These are phyloP conservation scores for Pocillopora damicornis DNA, from an alignment of 64 coral and sea anemone species.

Conservation along the genomic window DNA sequence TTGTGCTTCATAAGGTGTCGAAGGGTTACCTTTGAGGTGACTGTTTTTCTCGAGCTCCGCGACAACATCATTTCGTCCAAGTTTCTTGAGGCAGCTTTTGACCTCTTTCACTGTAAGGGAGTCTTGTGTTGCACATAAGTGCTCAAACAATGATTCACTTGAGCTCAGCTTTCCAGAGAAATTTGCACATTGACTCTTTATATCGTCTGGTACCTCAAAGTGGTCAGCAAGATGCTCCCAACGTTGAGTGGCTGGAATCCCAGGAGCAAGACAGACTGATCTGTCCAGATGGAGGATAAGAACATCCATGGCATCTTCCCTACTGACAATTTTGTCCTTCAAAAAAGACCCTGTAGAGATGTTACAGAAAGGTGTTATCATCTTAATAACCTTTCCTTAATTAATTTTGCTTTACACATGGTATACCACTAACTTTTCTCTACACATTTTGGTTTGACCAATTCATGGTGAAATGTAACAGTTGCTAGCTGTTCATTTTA, in stretches of 20 bases:
- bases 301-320: neutral
- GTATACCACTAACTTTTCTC: no score
- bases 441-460: no score
- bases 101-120: neutral
- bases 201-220: neutral
- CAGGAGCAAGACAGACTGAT: neutral
- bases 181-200: neutral
- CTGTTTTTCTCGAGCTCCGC: neutral
- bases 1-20: no score
- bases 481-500: no score
- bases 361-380: neutral
- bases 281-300: conserved; percentile 1
- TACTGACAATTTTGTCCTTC: neutral
- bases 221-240: conserved; percentile 15
- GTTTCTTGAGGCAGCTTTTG: neutral
- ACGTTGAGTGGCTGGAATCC: neutral
- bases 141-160: conserved; percentile 2
- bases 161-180: neutral
- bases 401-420: no score
- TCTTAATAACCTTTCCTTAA: no score
- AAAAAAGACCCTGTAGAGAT: neutral
- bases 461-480: no score
- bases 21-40: neutral
- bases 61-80: conserved; percentile 1
- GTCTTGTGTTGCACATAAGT: neutral